Evolutionary conservation across 2,113 vertebrate genomes (phyloP).

Genomic region (Aegypius monachus): DNA sequence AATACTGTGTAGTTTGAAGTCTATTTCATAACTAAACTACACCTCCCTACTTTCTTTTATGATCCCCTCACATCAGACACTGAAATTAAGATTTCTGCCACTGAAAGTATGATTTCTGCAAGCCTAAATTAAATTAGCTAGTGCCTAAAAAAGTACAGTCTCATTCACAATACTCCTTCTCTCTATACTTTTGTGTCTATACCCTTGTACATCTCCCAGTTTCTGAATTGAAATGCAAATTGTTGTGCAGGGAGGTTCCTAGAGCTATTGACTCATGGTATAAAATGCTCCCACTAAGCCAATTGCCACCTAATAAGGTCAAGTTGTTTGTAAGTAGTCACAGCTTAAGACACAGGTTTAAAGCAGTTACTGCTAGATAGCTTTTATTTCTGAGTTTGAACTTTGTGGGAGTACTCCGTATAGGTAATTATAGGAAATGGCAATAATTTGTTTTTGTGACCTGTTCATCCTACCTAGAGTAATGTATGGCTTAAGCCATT

Average conservation of each 20-base stretch:
- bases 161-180: background rate
- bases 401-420: background rate
- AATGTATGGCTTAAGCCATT: background rate
- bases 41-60: background rate
- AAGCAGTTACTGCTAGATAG: background rate
- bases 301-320: background rate
- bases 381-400: background rate
- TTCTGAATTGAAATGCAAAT: background rate
- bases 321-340: background rate
- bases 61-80: background rate
- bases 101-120: background rate
- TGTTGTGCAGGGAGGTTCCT: background rate
- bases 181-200: background rate
- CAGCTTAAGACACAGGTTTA: background rate
- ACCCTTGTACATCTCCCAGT: background rate
- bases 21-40: background rate
- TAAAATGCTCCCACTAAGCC: background rate
- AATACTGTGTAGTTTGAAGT: background rate
- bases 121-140: background rate
- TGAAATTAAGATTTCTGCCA: background rate
- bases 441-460: background rate
- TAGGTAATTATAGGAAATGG: background rate
- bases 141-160: background rate
- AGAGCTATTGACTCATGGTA: background rate
- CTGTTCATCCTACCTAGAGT: background rate